Conservation (phyloP, 2,888 invertebrate species). For the Cephus nigrinus region DNA sequence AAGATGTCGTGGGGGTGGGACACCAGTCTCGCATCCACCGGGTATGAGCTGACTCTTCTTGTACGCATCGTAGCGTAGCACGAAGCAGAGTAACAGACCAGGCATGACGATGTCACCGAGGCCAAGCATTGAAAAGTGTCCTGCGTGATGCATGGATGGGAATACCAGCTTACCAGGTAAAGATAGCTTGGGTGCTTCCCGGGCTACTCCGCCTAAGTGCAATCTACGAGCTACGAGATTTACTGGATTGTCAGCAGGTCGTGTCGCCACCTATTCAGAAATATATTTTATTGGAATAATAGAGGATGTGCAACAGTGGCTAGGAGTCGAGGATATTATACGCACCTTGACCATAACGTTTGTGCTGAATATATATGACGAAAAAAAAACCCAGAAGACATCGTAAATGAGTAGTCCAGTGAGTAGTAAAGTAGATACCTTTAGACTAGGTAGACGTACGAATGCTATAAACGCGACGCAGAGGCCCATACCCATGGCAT, state of each 20-base stretch:
- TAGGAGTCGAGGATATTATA: slow-evolving; percentile 31
- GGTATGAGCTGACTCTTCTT: slow-evolving; percentile 86
- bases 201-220: slow-evolving; percentile 89
- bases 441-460: slow-evolving; percentile 93
- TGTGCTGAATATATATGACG: slow-evolving; percentile 97
- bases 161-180: slow-evolving; percentile 97
- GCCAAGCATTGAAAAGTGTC: slow-evolving; percentile 96
- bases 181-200: slow-evolving; percentile 94
- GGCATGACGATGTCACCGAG: slow-evolving; percentile 94
- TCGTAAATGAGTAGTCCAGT: slow-evolving; percentile 95
- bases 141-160: slow-evolving; percentile 95
- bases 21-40: slow-evolving; percentile 71
- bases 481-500: slow-evolving; percentile 98
- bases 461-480: slow-evolving; percentile 98
- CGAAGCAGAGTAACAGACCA: slow-evolving; percentile 93
- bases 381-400: slow-evolving; percentile 99
- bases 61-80: slow-evolving; percentile 96
- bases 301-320: background rate
- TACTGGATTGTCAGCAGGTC: slow-evolving; percentile 92
- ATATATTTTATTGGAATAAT: background rate
- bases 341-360: slow-evolving; percentile 98
- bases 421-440: slow-evolving; percentile 93
- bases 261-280: slow-evolving; percentile 74
- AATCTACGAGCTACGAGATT: slow-evolving; percentile 93
- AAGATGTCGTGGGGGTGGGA: slow-evolving; percentile 69